phyloP scores from a whole-genome alignment of 1,140 invertebrate species.

The Colletes latitarsis region DNA sequence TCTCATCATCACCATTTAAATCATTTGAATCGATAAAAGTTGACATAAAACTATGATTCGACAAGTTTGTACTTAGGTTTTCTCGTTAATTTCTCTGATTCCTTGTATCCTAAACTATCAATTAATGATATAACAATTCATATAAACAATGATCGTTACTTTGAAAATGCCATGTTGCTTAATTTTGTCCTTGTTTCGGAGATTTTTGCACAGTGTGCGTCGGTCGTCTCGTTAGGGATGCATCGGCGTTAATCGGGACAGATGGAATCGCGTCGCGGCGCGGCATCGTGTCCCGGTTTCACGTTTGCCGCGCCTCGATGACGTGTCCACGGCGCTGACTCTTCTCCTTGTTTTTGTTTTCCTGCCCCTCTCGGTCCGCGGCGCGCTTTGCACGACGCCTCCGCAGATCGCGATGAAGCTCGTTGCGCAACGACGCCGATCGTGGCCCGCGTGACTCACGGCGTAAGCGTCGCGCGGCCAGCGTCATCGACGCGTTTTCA shows the following conservation, averaged over 20 bases:
- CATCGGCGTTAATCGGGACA: conserved; percentile 36
- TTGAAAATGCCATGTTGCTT: too few species aligned
- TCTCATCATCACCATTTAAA: too few species aligned
- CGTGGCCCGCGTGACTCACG: conserved; percentile 52
- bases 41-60: too few species aligned
- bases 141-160: too few species aligned
- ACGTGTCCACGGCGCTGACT: conserved; percentile 40
- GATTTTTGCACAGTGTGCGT: too few species aligned
- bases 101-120: too few species aligned
- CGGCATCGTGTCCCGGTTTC: conserved; percentile 35
- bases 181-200: too few species aligned
- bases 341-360: conserved; percentile 42
- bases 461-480: conserved; percentile 15
- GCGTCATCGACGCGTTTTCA: conserved; percentile 34
- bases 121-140: too few species aligned
- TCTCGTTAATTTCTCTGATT: too few species aligned
- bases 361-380: neutral
- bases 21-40: too few species aligned
- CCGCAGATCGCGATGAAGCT: conserved; percentile 44
- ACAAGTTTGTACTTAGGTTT: too few species aligned
- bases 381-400: conserved; percentile 53
- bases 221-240: conserved; percentile 22
- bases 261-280: conserved; percentile 28
- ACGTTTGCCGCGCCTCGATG: conserved; percentile 53
- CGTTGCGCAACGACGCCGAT: conserved; percentile 54